Conservation (phyloP, 2,113 vertebrate species). For the Coptodon bakossiorum region DNA sequence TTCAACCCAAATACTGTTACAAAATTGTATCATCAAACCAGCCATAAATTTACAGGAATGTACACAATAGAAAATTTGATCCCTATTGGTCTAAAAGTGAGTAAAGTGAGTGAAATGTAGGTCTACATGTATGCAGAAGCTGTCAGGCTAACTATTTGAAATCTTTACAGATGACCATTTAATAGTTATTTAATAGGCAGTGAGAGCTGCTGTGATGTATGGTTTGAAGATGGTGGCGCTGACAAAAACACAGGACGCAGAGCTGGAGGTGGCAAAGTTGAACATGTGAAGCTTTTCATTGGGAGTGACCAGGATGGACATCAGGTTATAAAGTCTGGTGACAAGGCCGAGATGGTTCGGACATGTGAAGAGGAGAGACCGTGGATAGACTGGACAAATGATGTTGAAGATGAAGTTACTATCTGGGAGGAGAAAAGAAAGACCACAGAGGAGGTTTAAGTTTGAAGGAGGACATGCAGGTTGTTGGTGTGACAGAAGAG, state of each 20-base stretch:
- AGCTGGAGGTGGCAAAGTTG: background rate
- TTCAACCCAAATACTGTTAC: background rate
- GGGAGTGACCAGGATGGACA: background rate
- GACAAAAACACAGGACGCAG: background rate
- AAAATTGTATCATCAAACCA: background rate
- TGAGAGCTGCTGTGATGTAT: background rate
- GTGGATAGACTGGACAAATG: background rate
- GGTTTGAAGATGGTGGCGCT: background rate
- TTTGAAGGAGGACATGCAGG: background rate
- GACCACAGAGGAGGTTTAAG: background rate
- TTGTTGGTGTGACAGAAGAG: background rate
- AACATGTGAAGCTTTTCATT: background rate
- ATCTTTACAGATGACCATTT: background rate
- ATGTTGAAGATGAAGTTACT: background rate
- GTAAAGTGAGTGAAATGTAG: background rate
- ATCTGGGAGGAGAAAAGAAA: background rate
- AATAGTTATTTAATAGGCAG: background rate
- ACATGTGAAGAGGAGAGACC: background rate
- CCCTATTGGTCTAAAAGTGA: background rate
- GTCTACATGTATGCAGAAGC: background rate
- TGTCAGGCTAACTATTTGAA: background rate
- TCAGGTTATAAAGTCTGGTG: background rate
- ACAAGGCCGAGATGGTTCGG: background rate
- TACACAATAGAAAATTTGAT: background rate
- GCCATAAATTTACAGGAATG: background rate